A percentile compares a stretch with the other conserved stretches of the same genome.
Evolutionary conservation across 2,113 vertebrate species (phyloP).

Genomic region (Varanus komodoensis): DNA sequence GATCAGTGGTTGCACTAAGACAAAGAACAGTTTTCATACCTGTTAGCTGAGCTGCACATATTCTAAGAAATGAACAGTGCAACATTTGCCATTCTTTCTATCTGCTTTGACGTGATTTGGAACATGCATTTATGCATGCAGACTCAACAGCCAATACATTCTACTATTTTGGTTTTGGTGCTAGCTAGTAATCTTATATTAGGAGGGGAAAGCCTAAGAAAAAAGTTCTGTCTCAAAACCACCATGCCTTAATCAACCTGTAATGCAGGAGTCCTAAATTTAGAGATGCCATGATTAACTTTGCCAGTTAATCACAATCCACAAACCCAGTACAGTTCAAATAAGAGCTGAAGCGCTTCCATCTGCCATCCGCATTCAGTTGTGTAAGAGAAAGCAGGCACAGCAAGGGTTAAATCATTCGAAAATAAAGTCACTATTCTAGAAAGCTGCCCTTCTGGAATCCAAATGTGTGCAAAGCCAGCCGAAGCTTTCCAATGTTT

Average conservation of each 20-base stretch:
- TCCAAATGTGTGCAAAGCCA: conserved; percentile 40
- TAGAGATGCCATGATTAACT: conserved; percentile 59
- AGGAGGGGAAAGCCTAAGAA: conserved; percentile 51
- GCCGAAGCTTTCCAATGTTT: conserved; percentile 53
- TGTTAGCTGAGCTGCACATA: conserved; percentile 11
- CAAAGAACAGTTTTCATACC: conserved; percentile 52
- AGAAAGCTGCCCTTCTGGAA: conserved; percentile 53
- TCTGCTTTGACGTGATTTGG: not conserved
- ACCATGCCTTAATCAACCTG: conserved; percentile 61
- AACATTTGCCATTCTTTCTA: conserved; percentile 25
- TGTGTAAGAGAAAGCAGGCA: conserved; percentile 73
- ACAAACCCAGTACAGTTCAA: conserved; percentile 53
- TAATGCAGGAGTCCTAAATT: conserved; percentile 48
- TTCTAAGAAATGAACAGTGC: not conserved
- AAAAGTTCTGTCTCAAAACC: conserved; percentile 58
- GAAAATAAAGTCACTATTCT: conserved; percentile 49
- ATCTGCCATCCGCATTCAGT: conserved; percentile 61
- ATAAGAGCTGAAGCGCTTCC: conserved; percentile 59
- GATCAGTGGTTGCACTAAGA: conserved; percentile 81
- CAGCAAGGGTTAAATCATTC: conserved; percentile 56
- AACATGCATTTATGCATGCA: conserved; percentile 71
- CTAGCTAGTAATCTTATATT: conserved; percentile 48
- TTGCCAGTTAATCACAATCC: conserved; percentile 59
- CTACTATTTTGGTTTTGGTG: conserved; percentile 42
- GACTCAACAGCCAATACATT: conserved; percentile 60